phyloP scores from a whole-genome alignment of 2,888 invertebrate species.

The Parnassius glacialis region DNA sequence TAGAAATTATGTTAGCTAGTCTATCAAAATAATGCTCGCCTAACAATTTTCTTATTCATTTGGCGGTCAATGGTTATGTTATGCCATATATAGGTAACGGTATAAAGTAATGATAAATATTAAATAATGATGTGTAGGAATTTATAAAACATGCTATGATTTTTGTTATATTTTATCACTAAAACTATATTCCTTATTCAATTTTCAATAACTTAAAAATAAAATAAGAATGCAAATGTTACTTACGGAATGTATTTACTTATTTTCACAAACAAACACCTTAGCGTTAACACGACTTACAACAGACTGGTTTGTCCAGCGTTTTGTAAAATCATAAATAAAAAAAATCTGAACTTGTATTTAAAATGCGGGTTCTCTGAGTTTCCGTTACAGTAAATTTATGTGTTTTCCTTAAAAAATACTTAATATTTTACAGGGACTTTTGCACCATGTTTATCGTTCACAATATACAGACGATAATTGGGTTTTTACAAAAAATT shows the following conservation, averaged over 20 bases:
- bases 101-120: too few species aligned
- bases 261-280: slow-evolving; percentile 13
- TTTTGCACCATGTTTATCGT: not conserved
- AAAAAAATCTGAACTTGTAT: slow-evolving; percentile 15
- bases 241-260: slow-evolving; percentile 14
- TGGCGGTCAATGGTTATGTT: too few species aligned
- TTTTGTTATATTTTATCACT: too few species aligned
- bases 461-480: not conserved
- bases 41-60: too few species aligned
- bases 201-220: too few species aligned
- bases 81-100: too few species aligned
- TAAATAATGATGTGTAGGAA: too few species aligned
- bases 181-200: too few species aligned
- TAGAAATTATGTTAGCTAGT: too few species aligned
- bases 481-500: not conserved
- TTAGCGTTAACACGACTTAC: slow-evolving; percentile 7
- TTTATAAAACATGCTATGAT: too few species aligned
- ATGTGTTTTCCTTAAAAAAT: not conserved
- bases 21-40: too few species aligned
- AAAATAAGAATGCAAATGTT: not conserved
- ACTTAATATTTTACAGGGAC: not conserved
- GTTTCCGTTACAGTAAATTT: slow-evolving; percentile 20
- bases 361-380: slow-evolving; percentile 25
- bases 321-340: slow-evolving; percentile 25
- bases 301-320: slow-evolving; percentile 17